These are phyloP conservation scores for Cynodonichthys magdalenae DNA, from an alignment of 2,797 vertebrate species.

Conservation along the genomic window DNA sequence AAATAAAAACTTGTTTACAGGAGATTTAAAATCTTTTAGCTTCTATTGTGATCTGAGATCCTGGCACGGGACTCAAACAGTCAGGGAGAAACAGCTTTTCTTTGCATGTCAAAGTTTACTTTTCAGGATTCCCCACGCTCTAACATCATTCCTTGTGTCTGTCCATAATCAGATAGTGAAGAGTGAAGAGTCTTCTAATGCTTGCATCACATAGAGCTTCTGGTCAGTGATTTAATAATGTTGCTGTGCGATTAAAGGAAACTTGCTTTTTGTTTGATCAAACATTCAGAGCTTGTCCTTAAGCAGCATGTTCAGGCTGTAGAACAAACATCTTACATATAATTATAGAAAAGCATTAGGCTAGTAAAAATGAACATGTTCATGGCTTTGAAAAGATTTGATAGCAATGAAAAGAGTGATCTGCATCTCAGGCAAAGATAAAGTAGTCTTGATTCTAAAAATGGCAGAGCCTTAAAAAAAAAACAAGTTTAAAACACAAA, in stretches of 20 bases:
- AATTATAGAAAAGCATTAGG: slow-evolving; percentile 41
- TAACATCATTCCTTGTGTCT: slow-evolving; percentile 25
- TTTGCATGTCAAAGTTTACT: slow-evolving; percentile 29
- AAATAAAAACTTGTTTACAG: slow-evolving; percentile 37
- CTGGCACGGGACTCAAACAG: slow-evolving; percentile 29
- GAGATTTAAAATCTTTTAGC: slow-evolving; percentile 21
- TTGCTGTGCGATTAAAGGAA: slow-evolving; percentile 52
- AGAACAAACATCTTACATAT: slow-evolving; percentile 28
- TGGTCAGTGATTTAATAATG: slow-evolving; percentile 59
- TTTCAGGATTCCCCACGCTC: slow-evolving; percentile 42
- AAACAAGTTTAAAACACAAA: slow-evolving; percentile 33
- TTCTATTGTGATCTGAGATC: slow-evolving; percentile 37
- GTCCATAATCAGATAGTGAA: slow-evolving; percentile 30
- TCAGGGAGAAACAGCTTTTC: slow-evolving; percentile 14
- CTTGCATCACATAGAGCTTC: slow-evolving; percentile 27
- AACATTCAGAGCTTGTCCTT: slow-evolving; percentile 59
- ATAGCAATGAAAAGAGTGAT: slow-evolving; percentile 20
- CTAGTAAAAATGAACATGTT: slow-evolving; percentile 23
- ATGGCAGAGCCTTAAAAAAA: slow-evolving; percentile 16
- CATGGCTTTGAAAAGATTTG: slow-evolving; percentile 16
- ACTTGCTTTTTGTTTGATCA: slow-evolving; percentile 40
- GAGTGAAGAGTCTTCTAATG: slow-evolving; percentile 27
- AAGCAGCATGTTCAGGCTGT: slow-evolving; percentile 45
- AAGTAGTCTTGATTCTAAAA: slow-evolving; percentile 58
- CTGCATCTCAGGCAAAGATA: slow-evolving; percentile 38